Percentiles rank a stretch among this genome's conserved stretches.
phyloP scores from a whole-genome alignment of 2,797 vertebrate genomes.

The Xenentodon cancila region DNA sequence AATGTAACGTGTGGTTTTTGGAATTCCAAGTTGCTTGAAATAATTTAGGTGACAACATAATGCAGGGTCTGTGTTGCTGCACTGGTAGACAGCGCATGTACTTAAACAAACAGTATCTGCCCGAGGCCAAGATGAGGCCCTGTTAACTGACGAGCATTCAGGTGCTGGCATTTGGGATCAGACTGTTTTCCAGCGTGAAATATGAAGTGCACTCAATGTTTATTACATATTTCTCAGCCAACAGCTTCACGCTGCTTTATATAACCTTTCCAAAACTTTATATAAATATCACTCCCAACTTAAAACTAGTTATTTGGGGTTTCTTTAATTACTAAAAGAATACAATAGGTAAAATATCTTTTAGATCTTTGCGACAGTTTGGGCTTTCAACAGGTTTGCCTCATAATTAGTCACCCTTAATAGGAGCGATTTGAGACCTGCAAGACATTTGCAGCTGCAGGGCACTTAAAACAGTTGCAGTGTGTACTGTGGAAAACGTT shows the following conservation, averaged over 20 bases:
- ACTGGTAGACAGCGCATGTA: conserved; percentile 15
- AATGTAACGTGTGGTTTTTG: conserved; percentile 2
- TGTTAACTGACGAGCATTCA: conserved; percentile 22
- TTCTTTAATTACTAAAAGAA: neutral
- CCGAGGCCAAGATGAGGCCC: conserved; percentile 22
- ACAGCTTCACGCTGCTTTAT: neutral
- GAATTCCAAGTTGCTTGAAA: conserved; percentile 8
- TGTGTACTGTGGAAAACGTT: conserved; percentile 15
- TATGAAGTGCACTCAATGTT: neutral
- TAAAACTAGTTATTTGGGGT: neutral
- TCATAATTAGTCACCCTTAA: conserved; percentile 55
- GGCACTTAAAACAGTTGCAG: conserved; percentile 11
- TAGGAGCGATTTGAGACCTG: conserved; percentile 49
- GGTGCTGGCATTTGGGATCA: conserved; percentile 26
- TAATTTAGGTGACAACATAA: conserved; percentile 26
- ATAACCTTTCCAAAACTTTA: neutral
- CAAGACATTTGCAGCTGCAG: conserved; percentile 44
- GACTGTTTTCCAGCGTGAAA: conserved; percentile 8
- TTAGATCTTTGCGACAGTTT: conserved; percentile 16
- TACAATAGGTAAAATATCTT: neutral
- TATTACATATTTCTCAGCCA: conserved; percentile 1
- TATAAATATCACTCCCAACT: neutral
- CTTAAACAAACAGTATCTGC: conserved; percentile 34
- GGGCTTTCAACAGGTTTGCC: conserved; percentile 13
- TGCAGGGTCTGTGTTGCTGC: conserved; percentile 28